phyloP scores from a whole-genome alignment of 2,113 vertebrate genomes.

The Gobius niger region DNA sequence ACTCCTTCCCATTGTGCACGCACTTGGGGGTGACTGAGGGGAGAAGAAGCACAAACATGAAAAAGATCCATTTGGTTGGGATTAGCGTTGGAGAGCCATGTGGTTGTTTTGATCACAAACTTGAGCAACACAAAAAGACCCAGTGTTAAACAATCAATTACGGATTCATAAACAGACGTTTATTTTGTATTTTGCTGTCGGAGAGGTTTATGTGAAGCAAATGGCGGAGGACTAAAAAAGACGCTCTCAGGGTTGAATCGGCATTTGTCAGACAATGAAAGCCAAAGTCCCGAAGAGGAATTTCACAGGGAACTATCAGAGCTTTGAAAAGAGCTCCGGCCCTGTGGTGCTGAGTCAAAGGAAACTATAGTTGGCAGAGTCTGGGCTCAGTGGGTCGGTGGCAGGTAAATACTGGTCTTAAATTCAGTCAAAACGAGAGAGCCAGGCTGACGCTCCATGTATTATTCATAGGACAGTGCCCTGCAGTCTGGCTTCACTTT shows the following conservation, averaged over 20 bases:
- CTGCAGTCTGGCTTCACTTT: background rate
- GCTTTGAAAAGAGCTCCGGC: constrained; percentile 34
- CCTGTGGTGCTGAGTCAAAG: constrained; percentile 42
- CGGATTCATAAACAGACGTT: constrained; percentile 32
- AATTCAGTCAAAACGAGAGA: constrained; percentile 6
- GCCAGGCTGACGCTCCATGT: background rate
- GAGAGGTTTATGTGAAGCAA: constrained; percentile 34
- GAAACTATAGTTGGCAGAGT: constrained; percentile 58
- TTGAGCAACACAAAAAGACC: constrained; percentile 19
- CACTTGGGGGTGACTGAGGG: constrained; percentile 73
- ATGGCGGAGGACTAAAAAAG: constrained; percentile 25
- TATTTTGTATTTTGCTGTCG: constrained; percentile 17
- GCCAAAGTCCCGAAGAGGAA: constrained; percentile 42
- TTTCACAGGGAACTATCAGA: constrained; percentile 53
- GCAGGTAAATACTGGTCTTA: constrained; percentile 40
- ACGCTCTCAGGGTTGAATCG: constrained; percentile 19
- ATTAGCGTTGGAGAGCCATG: constrained; percentile 9
- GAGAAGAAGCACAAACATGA: constrained; percentile 23
- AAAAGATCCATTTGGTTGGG: constrained; percentile 23
- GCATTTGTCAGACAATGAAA: constrained; percentile 51
- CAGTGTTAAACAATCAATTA: constrained; percentile 38
- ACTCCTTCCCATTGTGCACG: constrained; percentile 74
- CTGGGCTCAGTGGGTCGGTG: constrained; percentile 30
- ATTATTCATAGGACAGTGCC: constrained; percentile 12
- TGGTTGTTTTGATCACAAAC: constrained; percentile 23